Percentiles rank a stretch among this genome's conserved stretches.
Conservation (phyloP, 1,140 invertebrate genomes). For the Cotesia typhae region DNA sequence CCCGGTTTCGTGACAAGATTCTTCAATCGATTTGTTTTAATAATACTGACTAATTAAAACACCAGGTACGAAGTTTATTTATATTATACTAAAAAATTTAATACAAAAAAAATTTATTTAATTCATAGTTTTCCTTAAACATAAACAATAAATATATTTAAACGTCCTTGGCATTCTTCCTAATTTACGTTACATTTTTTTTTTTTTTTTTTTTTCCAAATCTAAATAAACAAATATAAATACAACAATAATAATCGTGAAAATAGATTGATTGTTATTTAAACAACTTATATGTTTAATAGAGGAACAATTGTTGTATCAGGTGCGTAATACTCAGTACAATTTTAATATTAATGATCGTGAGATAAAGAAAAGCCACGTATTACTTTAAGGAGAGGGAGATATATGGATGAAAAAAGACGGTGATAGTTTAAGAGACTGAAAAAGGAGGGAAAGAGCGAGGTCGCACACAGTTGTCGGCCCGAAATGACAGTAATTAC, state of each 20-base stretch:
- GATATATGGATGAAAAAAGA: constrained; percentile 1
- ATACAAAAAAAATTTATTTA: no score
- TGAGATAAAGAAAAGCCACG: constrained; percentile 19
- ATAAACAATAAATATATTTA: no score
- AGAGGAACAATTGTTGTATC: background rate
- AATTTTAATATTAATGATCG: background rate
- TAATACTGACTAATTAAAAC: no score
- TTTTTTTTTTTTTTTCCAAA: background rate
- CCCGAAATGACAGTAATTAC: constrained; percentile 33
- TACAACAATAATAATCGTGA: background rate
- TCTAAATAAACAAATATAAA: background rate
- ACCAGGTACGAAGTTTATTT: no score
- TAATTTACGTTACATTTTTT: background rate
- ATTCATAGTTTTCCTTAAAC: no score
- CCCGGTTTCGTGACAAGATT: no score
- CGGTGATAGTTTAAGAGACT: constrained; percentile 4
- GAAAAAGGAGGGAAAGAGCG: constrained; percentile 22
- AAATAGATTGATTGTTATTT: no score
- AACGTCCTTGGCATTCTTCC: constrained; percentile 26
- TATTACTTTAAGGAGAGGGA: constrained; percentile 7
- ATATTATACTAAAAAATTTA: no score
- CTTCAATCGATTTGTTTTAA: no score
- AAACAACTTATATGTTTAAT: no score
- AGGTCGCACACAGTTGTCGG: constrained; percentile 32
- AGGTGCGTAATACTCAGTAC: background rate